Evolutionary conservation across 2,113 vertebrate species (phyloP), one percentile per base, ranked within the genome.

Genomic region (Menidia beryllina): DNA sequence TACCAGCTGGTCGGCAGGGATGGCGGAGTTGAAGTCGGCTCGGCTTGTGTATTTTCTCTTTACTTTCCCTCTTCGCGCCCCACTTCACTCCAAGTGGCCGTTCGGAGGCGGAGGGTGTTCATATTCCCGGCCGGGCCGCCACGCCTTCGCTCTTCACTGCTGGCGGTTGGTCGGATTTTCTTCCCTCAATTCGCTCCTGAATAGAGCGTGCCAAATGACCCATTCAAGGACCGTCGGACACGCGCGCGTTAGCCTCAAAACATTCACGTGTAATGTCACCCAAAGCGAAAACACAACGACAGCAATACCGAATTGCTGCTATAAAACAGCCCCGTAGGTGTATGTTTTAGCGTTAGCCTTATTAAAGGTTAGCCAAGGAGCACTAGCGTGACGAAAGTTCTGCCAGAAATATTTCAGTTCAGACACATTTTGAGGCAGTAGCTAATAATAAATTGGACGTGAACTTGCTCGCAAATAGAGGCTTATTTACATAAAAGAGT

Each of bases 151-250:
- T 7, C 55, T 27, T 57, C 2, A 0, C 17, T 0, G 27, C 26
- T 36, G 43, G 0, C 58, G 76, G 38, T 88, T 86, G 84, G 87
- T 48, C 69, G 72, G n/a, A 51, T 26, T 21, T 26, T 64, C 51
- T 24, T 55, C 47, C 5, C 41, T 5, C 6, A 4, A 4, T 36
- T 45, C 7, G 12, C 12, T 21, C 23, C 12, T 1, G 53, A 11
- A n/a, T 4, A 2, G 20, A 4, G 30, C 21, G 49, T n/a, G 54
- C 26, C n/a, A 8, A 1, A 4, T 38, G 79, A 70, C 15, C 15
- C 62, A 52, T 77, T 74, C 1, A 51, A 0, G 56, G n/a, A 24
- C 61, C 0, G 50, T 65, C 9, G 56, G 75, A 67, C 54, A 55
- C 9, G 23, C 20, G 12, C 3, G 0, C 1, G 43, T 61, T 13